A percentile compares a stretch with the other conserved stretches of the same genome.
Evolutionary conservation across 2,113 vertebrate genomes (phyloP).

Genomic region (Hucho hucho): DNA sequence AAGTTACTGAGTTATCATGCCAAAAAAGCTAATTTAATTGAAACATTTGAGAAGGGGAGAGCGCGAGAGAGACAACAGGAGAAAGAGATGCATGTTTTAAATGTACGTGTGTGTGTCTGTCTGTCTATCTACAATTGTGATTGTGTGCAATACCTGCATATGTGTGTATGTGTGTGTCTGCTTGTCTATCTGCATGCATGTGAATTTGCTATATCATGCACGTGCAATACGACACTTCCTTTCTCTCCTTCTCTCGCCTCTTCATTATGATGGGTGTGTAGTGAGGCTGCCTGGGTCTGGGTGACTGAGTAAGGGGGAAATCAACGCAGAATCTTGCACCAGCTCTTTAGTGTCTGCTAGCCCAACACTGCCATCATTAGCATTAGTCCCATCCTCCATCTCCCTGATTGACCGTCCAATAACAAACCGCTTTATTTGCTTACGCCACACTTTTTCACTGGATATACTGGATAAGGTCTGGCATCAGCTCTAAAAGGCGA

Average conservation of each 20-base stretch:
- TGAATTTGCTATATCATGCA: too few species aligned
- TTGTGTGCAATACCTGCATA: too few species aligned
- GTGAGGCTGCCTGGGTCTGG: not conserved
- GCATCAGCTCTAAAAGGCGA: not conserved
- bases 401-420: constrained; percentile 28
- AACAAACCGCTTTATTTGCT: constrained; percentile 4
- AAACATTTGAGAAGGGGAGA: too few species aligned
- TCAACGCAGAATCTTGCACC: constrained; percentile 19
- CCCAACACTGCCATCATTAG: constrained; percentile 39
- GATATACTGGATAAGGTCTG: not conserved
- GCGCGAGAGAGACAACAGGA: not conserved
- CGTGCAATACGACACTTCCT: not conserved
- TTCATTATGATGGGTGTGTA: constrained; percentile 14
- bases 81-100: not conserved
- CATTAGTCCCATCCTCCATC: constrained; percentile 43
- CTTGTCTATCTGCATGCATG: too few species aligned
- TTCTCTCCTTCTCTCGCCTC: not conserved
- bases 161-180: not conserved
- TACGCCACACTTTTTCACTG: not conserved
- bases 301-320: constrained; percentile 1
- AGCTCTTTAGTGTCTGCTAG: constrained; percentile 32
- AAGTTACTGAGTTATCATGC: too few species aligned
- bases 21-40: too few species aligned
- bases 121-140: too few species aligned
- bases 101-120: not conserved